Percentiles rank a stretch among this genome's conserved stretches.
These are phyloP conservation scores for Paedocypris micromegethes DNA, from an alignment of 2,797 vertebrate genomes.

Conservation along the genomic window DNA sequence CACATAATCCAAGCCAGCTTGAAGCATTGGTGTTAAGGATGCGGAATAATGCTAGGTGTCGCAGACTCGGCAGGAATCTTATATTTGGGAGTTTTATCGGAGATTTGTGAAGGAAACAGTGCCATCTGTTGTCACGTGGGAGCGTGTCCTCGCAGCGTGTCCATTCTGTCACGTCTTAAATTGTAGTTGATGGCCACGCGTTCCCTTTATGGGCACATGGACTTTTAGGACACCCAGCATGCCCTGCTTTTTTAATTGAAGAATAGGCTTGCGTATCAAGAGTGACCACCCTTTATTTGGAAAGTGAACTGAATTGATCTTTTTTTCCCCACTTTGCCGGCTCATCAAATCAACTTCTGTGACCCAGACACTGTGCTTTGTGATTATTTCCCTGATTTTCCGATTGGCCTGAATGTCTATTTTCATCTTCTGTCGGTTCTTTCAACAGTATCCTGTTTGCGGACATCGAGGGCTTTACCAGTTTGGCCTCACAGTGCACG, in stretches of 20 bases:
- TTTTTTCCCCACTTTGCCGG: constrained; percentile 11
- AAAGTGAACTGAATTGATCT: constrained; percentile 26
- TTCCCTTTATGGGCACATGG: constrained; percentile 17
- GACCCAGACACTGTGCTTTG: constrained; percentile 36
- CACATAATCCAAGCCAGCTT: constrained; percentile 14
- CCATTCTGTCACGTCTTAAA: constrained; percentile 43
- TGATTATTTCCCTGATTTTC: constrained; percentile 43
- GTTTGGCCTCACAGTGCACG: constrained; percentile 75
- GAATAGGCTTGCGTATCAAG: constrained; percentile 28
- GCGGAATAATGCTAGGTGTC: constrained; percentile 39
- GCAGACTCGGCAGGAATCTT: constrained; percentile 11
- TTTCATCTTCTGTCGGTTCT: not conserved
- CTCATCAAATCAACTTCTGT: constrained; percentile 31
- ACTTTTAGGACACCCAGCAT: constrained; percentile 26
- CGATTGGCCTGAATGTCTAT: not conserved
- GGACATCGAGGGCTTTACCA: constrained; percentile 76
- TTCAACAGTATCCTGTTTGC: constrained; percentile 71
- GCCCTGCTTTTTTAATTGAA: constrained; percentile 31
- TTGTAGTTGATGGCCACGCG: constrained; percentile 40
- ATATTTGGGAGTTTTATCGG: constrained; percentile 19
- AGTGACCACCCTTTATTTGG: constrained; percentile 38
- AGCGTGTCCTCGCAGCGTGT: constrained; percentile 1
- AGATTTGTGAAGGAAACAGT: constrained; percentile 34
- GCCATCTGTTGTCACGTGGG: constrained; percentile 44
- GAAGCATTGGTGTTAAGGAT: constrained; percentile 36